A percentile compares a stretch with the other conserved stretches of the same genome.
Conservation (phyloP, 2,888 invertebrate species). For the Ariolimax columbianus region DNA sequence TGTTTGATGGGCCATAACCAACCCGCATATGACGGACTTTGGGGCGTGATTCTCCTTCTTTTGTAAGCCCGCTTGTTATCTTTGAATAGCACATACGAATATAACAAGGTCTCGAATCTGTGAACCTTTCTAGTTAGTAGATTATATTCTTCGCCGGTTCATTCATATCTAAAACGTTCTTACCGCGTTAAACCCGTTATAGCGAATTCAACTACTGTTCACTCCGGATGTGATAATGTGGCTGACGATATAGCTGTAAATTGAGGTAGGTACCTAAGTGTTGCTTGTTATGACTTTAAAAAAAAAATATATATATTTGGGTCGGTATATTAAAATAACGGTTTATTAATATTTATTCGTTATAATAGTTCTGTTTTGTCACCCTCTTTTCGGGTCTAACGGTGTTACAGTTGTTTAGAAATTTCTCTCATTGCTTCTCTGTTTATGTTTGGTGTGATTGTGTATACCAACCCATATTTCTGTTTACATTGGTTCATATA, state of each 20-base stretch:
- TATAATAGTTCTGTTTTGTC: background rate
- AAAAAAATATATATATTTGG: background rate
- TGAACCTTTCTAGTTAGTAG: background rate
- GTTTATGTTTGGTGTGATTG: too few relatives aligned
- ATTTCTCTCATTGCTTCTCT: too few relatives aligned
- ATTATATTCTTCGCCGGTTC: background rate
- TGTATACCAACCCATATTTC: too few relatives aligned
- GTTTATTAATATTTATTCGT: background rate
- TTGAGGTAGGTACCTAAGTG: background rate
- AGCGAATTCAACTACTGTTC: background rate
- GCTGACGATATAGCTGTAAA: background rate
- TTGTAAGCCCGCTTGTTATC: background rate
- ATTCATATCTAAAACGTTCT: background rate
- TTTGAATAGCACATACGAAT: background rate
- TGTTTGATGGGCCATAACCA: conserved; percentile 14
- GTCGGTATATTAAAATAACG: background rate
- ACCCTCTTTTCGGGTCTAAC: too few relatives aligned
- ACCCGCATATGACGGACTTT: background rate
- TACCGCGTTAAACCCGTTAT: background rate
- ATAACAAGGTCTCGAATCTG: background rate
- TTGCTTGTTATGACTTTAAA: background rate
- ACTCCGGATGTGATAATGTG: background rate
- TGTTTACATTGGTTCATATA: too few relatives aligned
- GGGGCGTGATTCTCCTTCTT: background rate
- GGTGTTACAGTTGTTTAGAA: too few relatives aligned